Evolutionary conservation across 2,797 vertebrate genomes (phyloP).

Genomic region (Anniella stebbinsi): DNA sequence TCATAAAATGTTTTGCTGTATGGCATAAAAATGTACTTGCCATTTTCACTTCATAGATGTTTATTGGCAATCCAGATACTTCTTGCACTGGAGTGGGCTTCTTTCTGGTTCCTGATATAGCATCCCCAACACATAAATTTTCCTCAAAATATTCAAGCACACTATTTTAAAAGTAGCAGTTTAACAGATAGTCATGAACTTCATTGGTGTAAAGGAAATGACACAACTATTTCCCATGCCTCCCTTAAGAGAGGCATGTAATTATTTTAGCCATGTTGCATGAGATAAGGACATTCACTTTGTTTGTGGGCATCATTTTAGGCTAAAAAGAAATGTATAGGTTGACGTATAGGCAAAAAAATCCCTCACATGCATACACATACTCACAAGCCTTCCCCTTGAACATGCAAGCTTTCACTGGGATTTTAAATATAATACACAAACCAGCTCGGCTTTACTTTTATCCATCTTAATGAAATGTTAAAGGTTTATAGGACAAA

Average conservation of each 20-base stretch:
- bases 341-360: slow-evolving; percentile 40
- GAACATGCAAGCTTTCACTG: slow-evolving; percentile 45
- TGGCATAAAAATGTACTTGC: slow-evolving; percentile 45
- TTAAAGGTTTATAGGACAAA: slow-evolving; percentile 33
- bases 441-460: slow-evolving; percentile 14
- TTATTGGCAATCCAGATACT: slow-evolving; percentile 62
- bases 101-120: slow-evolving; percentile 40
- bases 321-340: slow-evolving; percentile 47
- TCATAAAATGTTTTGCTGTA: slow-evolving; percentile 57
- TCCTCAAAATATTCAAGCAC: slow-evolving; percentile 56
- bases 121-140: slow-evolving; percentile 62
- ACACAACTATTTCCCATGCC: slow-evolving; percentile 47
- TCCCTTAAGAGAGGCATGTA: slow-evolving; percentile 43
- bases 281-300: slow-evolving; percentile 40
- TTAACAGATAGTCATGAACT: slow-evolving; percentile 48
- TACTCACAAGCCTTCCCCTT: slow-evolving; percentile 54
- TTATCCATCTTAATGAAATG: slow-evolving; percentile 34
- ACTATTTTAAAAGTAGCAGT: slow-evolving; percentile 58
- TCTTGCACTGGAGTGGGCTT: slow-evolving; percentile 49
- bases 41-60: slow-evolving; percentile 56
- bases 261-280: slow-evolving; percentile 53
- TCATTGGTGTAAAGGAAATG: slow-evolving; percentile 39
- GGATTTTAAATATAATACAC: slow-evolving; percentile 13
- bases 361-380: slow-evolving; percentile 50
- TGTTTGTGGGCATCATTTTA: slow-evolving; percentile 15